Evolutionary conservation across 2,797 vertebrate species (phyloP).

Genomic region (Florisuga fusca): DNA sequence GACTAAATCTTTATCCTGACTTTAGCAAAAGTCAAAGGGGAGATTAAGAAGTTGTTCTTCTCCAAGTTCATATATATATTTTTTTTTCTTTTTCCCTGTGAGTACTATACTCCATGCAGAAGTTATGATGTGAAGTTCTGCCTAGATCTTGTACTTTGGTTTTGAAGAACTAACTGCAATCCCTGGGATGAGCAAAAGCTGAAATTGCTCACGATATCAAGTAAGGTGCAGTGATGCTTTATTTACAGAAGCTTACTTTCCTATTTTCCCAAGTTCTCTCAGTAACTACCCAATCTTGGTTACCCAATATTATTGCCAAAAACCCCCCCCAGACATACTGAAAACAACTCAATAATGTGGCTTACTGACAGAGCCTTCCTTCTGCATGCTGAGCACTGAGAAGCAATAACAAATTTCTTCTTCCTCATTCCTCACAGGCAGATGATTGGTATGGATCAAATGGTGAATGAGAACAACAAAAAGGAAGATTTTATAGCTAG

Average conservation of each 20-base stretch:
- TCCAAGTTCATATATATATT: slow-evolving; percentile 17
- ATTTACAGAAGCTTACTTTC: not conserved
- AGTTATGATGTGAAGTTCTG: not conserved
- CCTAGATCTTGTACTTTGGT: not conserved
- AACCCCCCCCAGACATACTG: not conserved
- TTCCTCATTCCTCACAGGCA: not conserved
- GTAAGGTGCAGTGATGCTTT: not conserved
- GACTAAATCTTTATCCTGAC: not conserved
- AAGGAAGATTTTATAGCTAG: not conserved
- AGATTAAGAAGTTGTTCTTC: not conserved
- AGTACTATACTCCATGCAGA: slow-evolving; percentile 5
- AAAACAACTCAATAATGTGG: not conserved
- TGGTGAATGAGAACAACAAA: not conserved
- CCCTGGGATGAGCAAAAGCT: not conserved
- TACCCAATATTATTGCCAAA: not conserved
- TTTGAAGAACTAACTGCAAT: not conserved
- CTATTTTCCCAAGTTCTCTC: not conserved
- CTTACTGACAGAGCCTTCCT: not conserved
- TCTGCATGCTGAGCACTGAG: not conserved
- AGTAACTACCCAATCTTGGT: not conserved
- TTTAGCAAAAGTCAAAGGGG: slow-evolving; percentile 1
- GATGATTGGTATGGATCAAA: not conserved
- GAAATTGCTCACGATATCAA: not conserved
- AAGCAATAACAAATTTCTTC: not conserved
- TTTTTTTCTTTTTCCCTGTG: not conserved